Conservation (phyloP, 2,888 invertebrate genomes). For the Agonopterix alstromeriana region DNA sequence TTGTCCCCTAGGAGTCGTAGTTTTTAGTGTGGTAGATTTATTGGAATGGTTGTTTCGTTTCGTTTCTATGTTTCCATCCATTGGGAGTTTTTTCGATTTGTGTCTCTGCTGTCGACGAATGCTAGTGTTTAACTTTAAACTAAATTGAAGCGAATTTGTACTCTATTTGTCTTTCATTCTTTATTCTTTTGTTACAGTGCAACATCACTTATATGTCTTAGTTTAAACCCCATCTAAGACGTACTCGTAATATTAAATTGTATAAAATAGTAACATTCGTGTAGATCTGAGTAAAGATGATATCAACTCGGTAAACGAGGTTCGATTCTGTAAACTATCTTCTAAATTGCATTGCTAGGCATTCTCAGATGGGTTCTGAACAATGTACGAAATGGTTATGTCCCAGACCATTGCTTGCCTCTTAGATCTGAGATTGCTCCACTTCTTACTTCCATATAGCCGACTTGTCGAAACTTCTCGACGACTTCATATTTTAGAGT, state of each 20-base stretch:
- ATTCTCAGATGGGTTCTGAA: slow-evolving; percentile 21
- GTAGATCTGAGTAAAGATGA: slow-evolving; percentile 5
- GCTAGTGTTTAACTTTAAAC: slow-evolving; percentile 23
- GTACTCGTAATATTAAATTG: too few relatives aligned
- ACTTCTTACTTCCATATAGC: slow-evolving; percentile 45
- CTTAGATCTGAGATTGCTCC: slow-evolving; percentile 28
- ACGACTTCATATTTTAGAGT: slow-evolving; percentile 36
- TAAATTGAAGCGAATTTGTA: slow-evolving; percentile 8
- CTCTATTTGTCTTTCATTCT: slow-evolving; percentile 9
- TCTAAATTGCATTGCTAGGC: slow-evolving; percentile 13
- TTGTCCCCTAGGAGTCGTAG: slow-evolving; percentile 27
- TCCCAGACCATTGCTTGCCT: slow-evolving; percentile 6
- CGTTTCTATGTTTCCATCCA: slow-evolving; percentile 19
- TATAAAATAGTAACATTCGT: too few relatives aligned
- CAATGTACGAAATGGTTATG: slow-evolving; percentile 27
- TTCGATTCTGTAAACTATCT: slow-evolving; percentile 10
- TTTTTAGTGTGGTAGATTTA: slow-evolving; percentile 28
- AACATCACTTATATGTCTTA: too few relatives aligned
- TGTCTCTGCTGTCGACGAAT: slow-evolving; percentile 15
- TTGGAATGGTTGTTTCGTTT: slow-evolving; percentile 37
- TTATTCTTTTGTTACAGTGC: too few relatives aligned
- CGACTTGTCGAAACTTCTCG: slow-evolving; percentile 42
- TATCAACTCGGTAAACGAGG: neutral
- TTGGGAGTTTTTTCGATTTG: slow-evolving; percentile 28
- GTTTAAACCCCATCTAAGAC: too few relatives aligned